phyloP scores from a whole-genome alignment of 30 jellyfish, hydroid and myxozoan genomes.

The Haliclystus octoradiatus region DNA sequence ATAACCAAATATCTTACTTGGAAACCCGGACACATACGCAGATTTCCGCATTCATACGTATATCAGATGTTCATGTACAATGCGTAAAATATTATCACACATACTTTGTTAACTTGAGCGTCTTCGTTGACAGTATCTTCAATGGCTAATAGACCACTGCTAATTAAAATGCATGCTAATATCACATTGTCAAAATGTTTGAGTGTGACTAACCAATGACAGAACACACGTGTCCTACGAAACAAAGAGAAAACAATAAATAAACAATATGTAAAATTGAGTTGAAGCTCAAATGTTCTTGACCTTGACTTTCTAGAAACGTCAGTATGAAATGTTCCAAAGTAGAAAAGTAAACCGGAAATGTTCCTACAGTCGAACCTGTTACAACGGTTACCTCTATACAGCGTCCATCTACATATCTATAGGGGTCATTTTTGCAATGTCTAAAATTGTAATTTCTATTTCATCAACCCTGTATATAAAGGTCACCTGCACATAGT shows the following conservation, averaged over 20 bases:
- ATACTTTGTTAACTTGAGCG: slow-evolving; percentile 34
- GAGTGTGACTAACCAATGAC: slow-evolving; percentile 67
- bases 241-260: neutral
- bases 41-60: neutral
- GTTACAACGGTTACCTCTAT: too few species aligned
- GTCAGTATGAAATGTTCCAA: neutral
- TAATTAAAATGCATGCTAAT: slow-evolving; percentile 62
- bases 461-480: too few species aligned
- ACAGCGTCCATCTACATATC: too few species aligned
- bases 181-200: slow-evolving; percentile 76
- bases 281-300: neutral
- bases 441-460: too few species aligned
- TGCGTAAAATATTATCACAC: neutral
- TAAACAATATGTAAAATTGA: neutral
- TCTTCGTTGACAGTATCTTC: slow-evolving; percentile 63
- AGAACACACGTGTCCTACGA: slow-evolving; percentile 50
- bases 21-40: too few species aligned
- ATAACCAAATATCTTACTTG: too few species aligned
- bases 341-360: neutral
- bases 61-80: neutral
- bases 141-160: slow-evolving; percentile 84
- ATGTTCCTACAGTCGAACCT: too few species aligned
- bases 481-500: too few species aligned
- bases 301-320: neutral
- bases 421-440: too few species aligned